Base-by-base conservation (phyloP, 1,140 invertebrate species). In the Olivierus martensii region DNA sequence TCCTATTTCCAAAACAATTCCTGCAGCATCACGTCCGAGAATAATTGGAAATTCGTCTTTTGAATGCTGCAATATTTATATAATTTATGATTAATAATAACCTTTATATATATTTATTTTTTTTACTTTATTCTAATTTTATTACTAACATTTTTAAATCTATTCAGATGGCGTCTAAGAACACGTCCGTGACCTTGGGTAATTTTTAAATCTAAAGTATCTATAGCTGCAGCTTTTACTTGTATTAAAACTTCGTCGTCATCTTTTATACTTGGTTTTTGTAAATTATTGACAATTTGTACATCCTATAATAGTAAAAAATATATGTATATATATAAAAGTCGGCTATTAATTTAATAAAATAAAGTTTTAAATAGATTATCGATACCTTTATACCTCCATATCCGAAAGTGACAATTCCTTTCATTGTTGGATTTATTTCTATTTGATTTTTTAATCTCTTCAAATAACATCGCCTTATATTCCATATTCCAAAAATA, bases 11-110 rank as follows among this genome's bases (percentile, higher is more conserved):
- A 79, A 67, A 9, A 84, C 73, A 42, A 81, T 63, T 18, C 81
- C 82, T 6, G 79, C 69, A 62, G 80, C 82, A 66, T 82, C 80
- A 60, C 82, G 71, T 3, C 82, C 82, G 4, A 82, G 63, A 48
- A 77, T 73, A 46, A 82, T 68, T 14, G 81, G 80, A 49, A 78
- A 67, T 55, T 75, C 74, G 49, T 67, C 67, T 39, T 70, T 63
- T 48, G 63, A 62, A 60, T 67, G 69, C 73, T 77, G 54, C 53
- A 69, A 67, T 18, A 28, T 1, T 28, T 28, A 46, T 46, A 52
- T 15, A 51, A 53, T 47, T n/a, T 14, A 51, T 7, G 15, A 46
- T 22, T 19, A 15, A 21, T 9, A 17, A 46, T 14, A 28, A 19
- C 5, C 21, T 35, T n/a, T n/a, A 48, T 38, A 18, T 34, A 46